A percentile compares a stretch with the other conserved stretches of the same genome.
phyloP scores from a whole-genome alignment of 2,888 invertebrate genomes.

The Phaonia tiefii region DNA sequence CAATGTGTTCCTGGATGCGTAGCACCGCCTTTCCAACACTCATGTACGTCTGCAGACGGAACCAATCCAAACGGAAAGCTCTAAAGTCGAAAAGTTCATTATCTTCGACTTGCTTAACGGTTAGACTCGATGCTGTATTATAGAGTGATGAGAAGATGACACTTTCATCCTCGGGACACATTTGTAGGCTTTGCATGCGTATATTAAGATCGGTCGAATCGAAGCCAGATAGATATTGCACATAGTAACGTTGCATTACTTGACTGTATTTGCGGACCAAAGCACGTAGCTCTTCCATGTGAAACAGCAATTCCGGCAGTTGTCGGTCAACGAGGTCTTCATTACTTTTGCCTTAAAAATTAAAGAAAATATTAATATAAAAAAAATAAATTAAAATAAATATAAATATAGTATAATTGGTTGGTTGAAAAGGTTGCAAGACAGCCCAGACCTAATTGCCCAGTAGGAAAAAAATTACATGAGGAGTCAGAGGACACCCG shows the following conservation, averaged over 20 bases:
- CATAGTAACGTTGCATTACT: constrained; percentile 98
- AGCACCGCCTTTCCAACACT: constrained; percentile 91
- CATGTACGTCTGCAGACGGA: constrained; percentile 95
- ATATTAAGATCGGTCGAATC: constrained; percentile 96
- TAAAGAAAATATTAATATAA: constrained; percentile 88
- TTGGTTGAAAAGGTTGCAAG: no score
- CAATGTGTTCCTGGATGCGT: constrained; percentile 90
- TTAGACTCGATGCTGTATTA: constrained; percentile 91
- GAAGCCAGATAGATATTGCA: constrained; percentile 97
- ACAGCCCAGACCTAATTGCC: no score
- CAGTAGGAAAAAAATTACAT: no score
- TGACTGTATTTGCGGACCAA: constrained; percentile 97
- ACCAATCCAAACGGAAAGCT: constrained; percentile 98
- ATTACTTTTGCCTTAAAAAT: constrained; percentile 83
- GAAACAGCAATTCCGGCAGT: constrained; percentile 97
- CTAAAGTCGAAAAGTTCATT: constrained; percentile 97
- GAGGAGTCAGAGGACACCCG: no score
- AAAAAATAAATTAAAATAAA: no score
- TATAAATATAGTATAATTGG: no score
- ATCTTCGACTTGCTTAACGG: constrained; percentile 97
- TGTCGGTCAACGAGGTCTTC: constrained; percentile 97
- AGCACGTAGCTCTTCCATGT: constrained; percentile 98
- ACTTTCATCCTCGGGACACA: constrained; percentile 96
- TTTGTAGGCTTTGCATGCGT: constrained; percentile 90
- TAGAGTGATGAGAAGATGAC: constrained; percentile 95